A percentile compares a stretch with the other conserved stretches of the same genome.
phyloP scores from a whole-genome alignment of 2,113 vertebrate genomes.

The Percopsis transmontana region DNA sequence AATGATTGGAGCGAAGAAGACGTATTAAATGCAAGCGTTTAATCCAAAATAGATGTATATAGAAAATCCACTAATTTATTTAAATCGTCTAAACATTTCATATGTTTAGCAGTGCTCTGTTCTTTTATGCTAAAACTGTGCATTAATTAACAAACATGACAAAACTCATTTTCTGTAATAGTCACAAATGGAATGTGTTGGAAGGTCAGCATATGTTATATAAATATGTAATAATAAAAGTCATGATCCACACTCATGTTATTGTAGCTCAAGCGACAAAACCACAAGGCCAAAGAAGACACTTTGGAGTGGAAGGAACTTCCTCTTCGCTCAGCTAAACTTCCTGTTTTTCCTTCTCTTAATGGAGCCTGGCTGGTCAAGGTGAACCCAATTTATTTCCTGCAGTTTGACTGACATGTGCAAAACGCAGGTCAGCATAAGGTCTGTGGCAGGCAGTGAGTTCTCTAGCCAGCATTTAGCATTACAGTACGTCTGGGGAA shows the following conservation, averaged over 20 bases:
- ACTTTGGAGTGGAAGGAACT: slow-evolving; percentile 32
- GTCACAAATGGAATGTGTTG: slow-evolving; percentile 2
- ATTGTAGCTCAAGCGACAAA: slow-evolving; percentile 17
- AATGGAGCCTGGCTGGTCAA: slow-evolving; percentile 13
- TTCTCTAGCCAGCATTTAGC: slow-evolving; percentile 19
- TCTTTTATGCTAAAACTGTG: too few species aligned
- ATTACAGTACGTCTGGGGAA: not conserved
- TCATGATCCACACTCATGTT: slow-evolving; percentile 10
- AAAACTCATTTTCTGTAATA: not conserved
- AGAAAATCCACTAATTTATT: slow-evolving; percentile 29
- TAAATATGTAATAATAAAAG: too few species aligned
- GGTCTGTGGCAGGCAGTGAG: not conserved
- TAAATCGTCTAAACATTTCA: not conserved
- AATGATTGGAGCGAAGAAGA: slow-evolving; percentile 2
- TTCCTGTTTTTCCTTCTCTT: slow-evolving; percentile 42
- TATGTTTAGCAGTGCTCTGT: too few species aligned
- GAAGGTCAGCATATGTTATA: not conserved
- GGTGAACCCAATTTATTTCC: slow-evolving; percentile 28
- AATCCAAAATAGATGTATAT: slow-evolving; percentile 56
- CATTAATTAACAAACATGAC: too few species aligned
- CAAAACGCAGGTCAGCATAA: slow-evolving; percentile 34
- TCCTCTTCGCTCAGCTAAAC: slow-evolving; percentile 50
- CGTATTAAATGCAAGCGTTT: slow-evolving; percentile 42
- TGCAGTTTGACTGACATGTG: slow-evolving; percentile 29
- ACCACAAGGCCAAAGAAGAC: slow-evolving; percentile 48